Evolutionary conservation across 1,140 invertebrate genomes (phyloP).

Genomic region (Pissodes strobi): DNA sequence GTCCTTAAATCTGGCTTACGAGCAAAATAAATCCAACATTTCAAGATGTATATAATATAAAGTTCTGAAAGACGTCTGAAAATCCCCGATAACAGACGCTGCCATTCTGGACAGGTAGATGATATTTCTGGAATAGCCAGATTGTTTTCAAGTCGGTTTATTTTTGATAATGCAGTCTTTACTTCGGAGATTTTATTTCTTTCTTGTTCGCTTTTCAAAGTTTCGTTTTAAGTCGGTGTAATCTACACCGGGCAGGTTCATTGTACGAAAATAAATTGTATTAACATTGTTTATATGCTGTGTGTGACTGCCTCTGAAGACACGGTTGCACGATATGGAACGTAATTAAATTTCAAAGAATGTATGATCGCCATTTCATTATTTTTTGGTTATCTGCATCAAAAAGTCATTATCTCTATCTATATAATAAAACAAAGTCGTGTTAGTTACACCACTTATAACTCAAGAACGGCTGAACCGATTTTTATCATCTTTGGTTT

Average conservation of each 20-base stretch:
- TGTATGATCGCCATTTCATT: no score
- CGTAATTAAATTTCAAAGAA: no score
- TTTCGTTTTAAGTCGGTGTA: slow-evolving; percentile 9
- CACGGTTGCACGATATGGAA: no score
- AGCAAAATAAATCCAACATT: slow-evolving; percentile 29
- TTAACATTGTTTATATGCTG: no score
- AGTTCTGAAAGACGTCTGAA: slow-evolving; percentile 16
- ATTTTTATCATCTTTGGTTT: no score
- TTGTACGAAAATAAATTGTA: not conserved
- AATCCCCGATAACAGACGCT: slow-evolving; percentile 32
- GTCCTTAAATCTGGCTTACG: slow-evolving; percentile 35
- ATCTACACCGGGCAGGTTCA: slow-evolving; percentile 4
- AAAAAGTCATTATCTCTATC: no score
- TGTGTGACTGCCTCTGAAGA: no score
- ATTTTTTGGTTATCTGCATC: no score
- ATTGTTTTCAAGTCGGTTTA: slow-evolving; percentile 23
- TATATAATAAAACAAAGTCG: no score
- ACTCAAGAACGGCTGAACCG: no score
- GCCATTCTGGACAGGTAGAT: slow-evolving; percentile 22
- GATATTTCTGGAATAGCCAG: slow-evolving; percentile 26
- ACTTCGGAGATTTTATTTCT: slow-evolving; percentile 11
- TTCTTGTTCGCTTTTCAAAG: slow-evolving; percentile 12
- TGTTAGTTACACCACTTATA: no score
- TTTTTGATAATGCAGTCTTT: slow-evolving; percentile 26
- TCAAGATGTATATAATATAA: slow-evolving; percentile 35